Evolutionary conservation across 2,888 invertebrate species (phyloP).

Genomic region (Drosophila nr. fundita): DNA sequence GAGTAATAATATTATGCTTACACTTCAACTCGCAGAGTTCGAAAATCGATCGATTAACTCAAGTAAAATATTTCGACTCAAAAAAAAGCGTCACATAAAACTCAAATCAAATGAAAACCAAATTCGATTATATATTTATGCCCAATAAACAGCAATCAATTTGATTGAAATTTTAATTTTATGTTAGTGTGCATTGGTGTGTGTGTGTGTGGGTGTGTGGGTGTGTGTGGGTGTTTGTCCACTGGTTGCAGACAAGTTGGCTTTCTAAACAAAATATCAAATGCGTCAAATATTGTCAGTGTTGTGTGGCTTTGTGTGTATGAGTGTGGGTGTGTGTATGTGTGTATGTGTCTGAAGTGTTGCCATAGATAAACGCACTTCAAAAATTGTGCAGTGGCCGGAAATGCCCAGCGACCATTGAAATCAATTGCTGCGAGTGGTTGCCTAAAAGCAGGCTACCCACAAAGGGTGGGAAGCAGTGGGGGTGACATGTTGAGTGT

Average conservation of each 20-base stretch:
- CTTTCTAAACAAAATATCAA: constrained; percentile 21
- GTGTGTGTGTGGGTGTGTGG: neutral
- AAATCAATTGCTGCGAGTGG: constrained; percentile 30
- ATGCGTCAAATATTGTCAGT: constrained; percentile 41
- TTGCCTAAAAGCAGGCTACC: constrained; percentile 29
- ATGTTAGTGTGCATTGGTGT: constrained; percentile 5
- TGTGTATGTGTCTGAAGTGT: constrained; percentile 23
- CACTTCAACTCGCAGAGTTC: neutral
- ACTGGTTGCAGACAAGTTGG: constrained; percentile 23
- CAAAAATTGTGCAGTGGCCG: constrained; percentile 58
- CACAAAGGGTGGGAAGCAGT: neutral
- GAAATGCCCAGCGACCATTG: constrained; percentile 50
- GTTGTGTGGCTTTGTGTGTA: constrained; percentile 3
- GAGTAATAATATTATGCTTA: neutral
- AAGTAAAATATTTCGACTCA: neutral
- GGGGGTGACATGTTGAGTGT: constrained; percentile 37
- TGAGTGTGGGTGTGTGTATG: constrained; percentile 3
- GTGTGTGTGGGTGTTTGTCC: constrained; percentile 14
- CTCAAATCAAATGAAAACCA: constrained; percentile 40
- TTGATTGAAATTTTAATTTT: constrained; percentile 37
- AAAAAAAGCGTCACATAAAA: neutral
- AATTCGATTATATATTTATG: constrained; percentile 35
- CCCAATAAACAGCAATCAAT: constrained; percentile 31
- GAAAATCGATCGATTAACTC: neutral
- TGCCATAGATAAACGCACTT: constrained; percentile 48